Conservation (phyloP, 53 echinoderm and acorn worm species). For the Crossaster papposus region DNA sequence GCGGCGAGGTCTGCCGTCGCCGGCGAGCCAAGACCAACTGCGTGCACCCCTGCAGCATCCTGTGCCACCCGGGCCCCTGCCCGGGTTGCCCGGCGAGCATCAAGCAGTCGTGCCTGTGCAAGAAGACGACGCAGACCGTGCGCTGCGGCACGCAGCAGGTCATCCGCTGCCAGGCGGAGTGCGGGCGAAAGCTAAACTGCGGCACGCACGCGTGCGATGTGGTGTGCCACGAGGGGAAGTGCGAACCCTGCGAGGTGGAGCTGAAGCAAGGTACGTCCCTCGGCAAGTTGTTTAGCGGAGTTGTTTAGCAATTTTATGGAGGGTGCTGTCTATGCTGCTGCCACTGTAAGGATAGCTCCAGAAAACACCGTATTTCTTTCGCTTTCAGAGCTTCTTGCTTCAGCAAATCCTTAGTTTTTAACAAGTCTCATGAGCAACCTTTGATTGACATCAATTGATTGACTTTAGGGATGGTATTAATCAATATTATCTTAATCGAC, state of each 20-base stretch:
- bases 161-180: conserved; percentile 74
- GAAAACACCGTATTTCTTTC: no score
- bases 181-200: conserved; percentile 75
- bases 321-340: no score
- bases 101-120: conserved; percentile 75
- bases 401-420: no score
- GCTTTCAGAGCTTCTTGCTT: no score
- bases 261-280: conserved; percentile 64
- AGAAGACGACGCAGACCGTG: conserved; percentile 72
- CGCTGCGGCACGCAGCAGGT: conserved; percentile 79
- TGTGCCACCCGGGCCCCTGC: conserved; percentile 97
- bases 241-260: conserved; percentile 71
- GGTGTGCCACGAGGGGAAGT: conserved; percentile 77
- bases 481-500: no score
- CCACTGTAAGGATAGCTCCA: no score
- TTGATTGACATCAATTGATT: neutral
- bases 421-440: neutral
- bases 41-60: conserved; percentile 86
- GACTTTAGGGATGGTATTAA: no score
- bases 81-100: conserved; percentile 91
- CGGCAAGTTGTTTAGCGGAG: neutral
- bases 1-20: conserved; percentile 90
- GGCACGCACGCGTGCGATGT: conserved; percentile 75
- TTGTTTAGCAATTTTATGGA: no score
- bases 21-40: conserved; percentile 77